Conservation (phyloP, 2,888 invertebrate genomes). For the Cremastinae sp. region DNA sequence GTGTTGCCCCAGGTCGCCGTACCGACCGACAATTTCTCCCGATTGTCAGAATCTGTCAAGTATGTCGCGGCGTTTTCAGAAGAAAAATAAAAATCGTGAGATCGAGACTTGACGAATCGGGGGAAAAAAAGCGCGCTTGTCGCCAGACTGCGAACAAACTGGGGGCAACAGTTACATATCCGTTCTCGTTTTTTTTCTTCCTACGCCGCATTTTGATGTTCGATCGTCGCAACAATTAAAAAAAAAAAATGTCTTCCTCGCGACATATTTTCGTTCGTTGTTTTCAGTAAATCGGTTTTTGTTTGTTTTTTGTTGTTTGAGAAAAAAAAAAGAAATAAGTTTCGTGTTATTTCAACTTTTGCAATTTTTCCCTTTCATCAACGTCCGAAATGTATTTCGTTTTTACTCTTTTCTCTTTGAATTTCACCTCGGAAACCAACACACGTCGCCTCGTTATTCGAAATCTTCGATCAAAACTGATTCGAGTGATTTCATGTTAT, state of each 20-base stretch:
- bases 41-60: slow-evolving; percentile 2
- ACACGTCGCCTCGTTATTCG: slow-evolving; percentile 32
- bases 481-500: slow-evolving; percentile 11
- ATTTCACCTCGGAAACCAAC: slow-evolving; percentile 13
- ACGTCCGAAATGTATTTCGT: slow-evolving; percentile 40
- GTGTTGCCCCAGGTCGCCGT: slow-evolving; percentile 3
- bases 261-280: slow-evolving; percentile 29
- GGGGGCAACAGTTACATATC: background rate
- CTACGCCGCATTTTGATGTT: slow-evolving; percentile 31
- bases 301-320: slow-evolving; percentile 42
- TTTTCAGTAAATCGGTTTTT: slow-evolving; percentile 56
- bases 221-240: slow-evolving; percentile 35
- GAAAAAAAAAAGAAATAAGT: slow-evolving; percentile 30
- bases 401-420: slow-evolving; percentile 19
- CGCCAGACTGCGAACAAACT: slow-evolving; percentile 22
- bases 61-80: background rate
- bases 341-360: slow-evolving; percentile 16
- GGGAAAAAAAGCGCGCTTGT: slow-evolving; percentile 49
- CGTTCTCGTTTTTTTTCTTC: slow-evolving; percentile 27
- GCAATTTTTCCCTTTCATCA: slow-evolving; percentile 26
- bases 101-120: slow-evolving; percentile 13
- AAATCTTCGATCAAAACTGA: slow-evolving; percentile 16
- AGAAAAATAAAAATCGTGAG: background rate
- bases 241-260: slow-evolving; percentile 50
- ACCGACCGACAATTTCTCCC: slow-evolving; percentile 33